Percentiles rank a stretch among this genome's conserved stretches.
Evolutionary conservation across 2,888 invertebrate species (phyloP).

Genomic region (Athalia rosae): DNA sequence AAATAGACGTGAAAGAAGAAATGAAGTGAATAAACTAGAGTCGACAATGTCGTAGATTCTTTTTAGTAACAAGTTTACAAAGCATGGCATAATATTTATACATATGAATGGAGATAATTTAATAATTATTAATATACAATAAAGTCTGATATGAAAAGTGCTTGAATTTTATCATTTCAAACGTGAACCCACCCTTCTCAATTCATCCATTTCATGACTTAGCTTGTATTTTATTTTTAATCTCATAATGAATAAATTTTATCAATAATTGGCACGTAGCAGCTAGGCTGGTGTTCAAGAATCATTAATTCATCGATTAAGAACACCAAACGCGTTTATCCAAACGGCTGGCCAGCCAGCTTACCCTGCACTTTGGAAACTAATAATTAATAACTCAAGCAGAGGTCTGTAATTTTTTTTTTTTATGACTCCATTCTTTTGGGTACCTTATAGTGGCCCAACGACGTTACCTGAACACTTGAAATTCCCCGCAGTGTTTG

Average conservation of each 20-base stretch:
- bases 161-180: no score
- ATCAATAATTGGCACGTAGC: constrained; percentile 2
- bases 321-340: constrained; percentile 7
- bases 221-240: no score
- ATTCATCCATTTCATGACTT: no score
- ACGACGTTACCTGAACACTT: neutral
- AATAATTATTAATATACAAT: neutral
- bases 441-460: neutral
- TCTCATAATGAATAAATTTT: neutral
- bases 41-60: no score
- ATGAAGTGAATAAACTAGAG: no score
- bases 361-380: neutral
- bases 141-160: no score
- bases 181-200: no score
- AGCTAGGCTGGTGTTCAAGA: neutral
- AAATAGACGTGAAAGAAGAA: no score
- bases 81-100: constrained; percentile 18
- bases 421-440: no score
- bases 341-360: constrained; percentile 4
- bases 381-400: neutral
- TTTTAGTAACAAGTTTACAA: neutral
- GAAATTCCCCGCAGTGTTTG: neutral
- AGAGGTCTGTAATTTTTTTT: no score
- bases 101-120: neutral
- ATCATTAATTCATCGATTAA: constrained; percentile 20